Evolutionary conservation across 2,888 invertebrate species (phyloP), one percentile per base, ranked within the genome.

Genomic region (Ormyrus thymus): DNA sequence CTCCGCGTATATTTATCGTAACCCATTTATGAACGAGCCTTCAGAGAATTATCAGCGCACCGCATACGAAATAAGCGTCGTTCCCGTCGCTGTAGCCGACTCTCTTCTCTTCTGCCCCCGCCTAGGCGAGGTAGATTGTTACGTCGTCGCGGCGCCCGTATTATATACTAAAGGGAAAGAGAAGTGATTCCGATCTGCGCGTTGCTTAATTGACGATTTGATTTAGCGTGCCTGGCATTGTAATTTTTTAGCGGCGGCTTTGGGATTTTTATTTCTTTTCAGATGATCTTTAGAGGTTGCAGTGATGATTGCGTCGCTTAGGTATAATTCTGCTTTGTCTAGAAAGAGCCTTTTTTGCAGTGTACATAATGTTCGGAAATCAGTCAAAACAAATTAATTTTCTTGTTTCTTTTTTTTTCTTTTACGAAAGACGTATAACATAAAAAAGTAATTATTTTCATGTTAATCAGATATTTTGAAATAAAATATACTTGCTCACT

Each of bases 201-300:
- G 43, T 58, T 53, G 56, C 48, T 62, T 71, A 58, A 71, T 58
- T 15, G 56, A 76, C 59, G 58, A 59, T 72, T 77, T 77, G 58
- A 77, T 77, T 71, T 59, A 59, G 65, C 53, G 46, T 53, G 53
- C 46, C 71, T 65, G 59, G 65, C 65, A 59, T 50, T 56, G 15
- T 46, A 15, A 51, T 69, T 48, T 64, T 29, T 15, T 8, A 10
- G 56, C 65, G 69, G 53, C 15, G 68, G 7, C 61, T 48, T 48
- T 11, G 1, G 8, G 13, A 58, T 10, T n/a, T 29, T 29, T 29
- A 29, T 53, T 51, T 29, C 7, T 0, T 68, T 68, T 13, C 11
- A 15, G 58, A 15, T 15, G 11, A 51, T 29, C 7, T 55, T 66
- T 55, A 1, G 55, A 69, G 29, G 29, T 29, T 29, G 29, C 29